These are phyloP conservation scores for Neomonachus schauinslandi DNA, from an alignment of 2,113 vertebrate species.

Conservation along the genomic window DNA sequence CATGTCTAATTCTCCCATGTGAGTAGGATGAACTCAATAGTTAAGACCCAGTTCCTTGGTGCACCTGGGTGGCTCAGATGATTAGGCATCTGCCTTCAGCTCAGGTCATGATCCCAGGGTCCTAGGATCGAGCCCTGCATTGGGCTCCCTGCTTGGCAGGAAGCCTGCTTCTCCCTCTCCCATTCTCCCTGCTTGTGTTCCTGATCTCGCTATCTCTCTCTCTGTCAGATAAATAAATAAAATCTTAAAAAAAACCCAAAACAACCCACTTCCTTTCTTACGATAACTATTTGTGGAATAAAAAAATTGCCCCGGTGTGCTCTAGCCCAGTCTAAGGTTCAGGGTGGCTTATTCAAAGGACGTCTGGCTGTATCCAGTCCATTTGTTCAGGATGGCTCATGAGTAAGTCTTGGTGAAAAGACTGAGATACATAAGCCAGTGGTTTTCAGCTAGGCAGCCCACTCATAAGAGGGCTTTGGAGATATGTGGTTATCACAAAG, in stretches of 20 bases:
- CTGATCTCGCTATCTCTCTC: too few species aligned
- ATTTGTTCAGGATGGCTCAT: not conserved
- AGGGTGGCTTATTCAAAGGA: not conserved
- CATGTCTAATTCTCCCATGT: not conserved
- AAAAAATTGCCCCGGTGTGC: not conserved
- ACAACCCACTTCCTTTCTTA: not conserved
- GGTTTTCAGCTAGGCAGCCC: not conserved
- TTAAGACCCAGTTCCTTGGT: not conserved
- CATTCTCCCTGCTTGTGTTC: too few species aligned
- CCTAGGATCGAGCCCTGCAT: too few species aligned
- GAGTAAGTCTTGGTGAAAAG: slow-evolving; percentile 3
- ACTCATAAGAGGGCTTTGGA: not conserved
- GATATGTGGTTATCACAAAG: not conserved
- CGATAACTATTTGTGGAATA: not conserved
- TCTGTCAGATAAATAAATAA: too few species aligned
- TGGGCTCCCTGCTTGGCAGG: too few species aligned
- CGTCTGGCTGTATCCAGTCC: not conserved
- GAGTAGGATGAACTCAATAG: not conserved
- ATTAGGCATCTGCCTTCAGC: too few species aligned
- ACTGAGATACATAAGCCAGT: not conserved
- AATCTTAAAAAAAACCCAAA: too few species aligned
- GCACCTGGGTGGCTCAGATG: too few species aligned
- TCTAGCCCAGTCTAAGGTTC: not conserved
- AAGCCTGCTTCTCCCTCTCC: too few species aligned
- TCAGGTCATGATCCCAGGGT: too few species aligned